phyloP scores from a whole-genome alignment of 1,140 invertebrate species.

The Hermetia illucens region DNA sequence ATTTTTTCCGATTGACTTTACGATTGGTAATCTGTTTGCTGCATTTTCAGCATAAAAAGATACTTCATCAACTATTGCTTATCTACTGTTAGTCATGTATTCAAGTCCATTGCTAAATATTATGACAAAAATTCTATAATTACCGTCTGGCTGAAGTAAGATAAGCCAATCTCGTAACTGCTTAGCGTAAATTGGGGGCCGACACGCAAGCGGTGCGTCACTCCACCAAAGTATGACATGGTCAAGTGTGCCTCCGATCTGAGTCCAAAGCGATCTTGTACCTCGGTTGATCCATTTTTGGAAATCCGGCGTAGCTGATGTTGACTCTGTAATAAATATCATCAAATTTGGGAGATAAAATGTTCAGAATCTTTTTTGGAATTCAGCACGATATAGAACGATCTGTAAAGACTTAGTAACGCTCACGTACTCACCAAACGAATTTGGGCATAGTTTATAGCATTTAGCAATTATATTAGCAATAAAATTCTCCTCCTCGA shows the following conservation, averaged over 20 bases:
- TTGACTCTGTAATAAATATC: too few relatives aligned
- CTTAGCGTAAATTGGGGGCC: constrained; percentile 49
- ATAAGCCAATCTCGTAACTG: constrained; percentile 49
- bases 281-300: constrained; percentile 38
- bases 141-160: constrained; percentile 44
- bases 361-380: neutral
- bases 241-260: constrained; percentile 56
- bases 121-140: too few relatives aligned
- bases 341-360: neutral
- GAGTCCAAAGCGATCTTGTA: constrained; percentile 49
- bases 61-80: too few relatives aligned
- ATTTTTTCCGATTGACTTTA: too few relatives aligned
- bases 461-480: constrained; percentile 22
- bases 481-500: constrained; percentile 14
- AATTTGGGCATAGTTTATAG: constrained; percentile 21
- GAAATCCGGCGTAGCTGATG: too few relatives aligned
- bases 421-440: constrained; percentile 22
- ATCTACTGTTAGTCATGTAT: too few relatives aligned
- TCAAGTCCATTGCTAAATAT: too few relatives aligned
- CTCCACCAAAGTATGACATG: constrained; percentile 72
- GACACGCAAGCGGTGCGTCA: constrained; percentile 44
- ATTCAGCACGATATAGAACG: too few relatives aligned
- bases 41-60: too few relatives aligned
- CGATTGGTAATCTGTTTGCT: too few relatives aligned
- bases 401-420: too few relatives aligned